Evolutionary conservation across 2,888 invertebrate species (phyloP), one percentile per base, ranked within the genome.

Genomic region (Campaea margaritaria): DNA sequence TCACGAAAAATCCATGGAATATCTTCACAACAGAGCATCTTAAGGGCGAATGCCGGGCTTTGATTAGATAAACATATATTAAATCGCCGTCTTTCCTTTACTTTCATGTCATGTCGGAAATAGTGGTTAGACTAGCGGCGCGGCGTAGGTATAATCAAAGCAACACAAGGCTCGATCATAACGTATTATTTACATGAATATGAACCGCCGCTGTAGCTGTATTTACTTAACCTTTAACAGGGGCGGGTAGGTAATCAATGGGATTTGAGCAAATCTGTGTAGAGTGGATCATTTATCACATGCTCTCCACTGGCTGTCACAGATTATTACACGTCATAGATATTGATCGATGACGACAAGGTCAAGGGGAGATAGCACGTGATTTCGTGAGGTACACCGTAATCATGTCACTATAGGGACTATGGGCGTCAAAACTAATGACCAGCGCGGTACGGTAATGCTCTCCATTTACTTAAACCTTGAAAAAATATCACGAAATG

Each of bases 331-430:
- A 63, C 64, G 83, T 86, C 82, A 87, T 69, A 67, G 67, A 75
- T 85, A 89, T 89, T 81, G 89, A 91, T 83, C 83, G 77, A 81
- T 83, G 76, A 79, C 74, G 74, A 71, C 84, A 90, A 88, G 89
- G 91, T 84, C 82, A 86, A 83, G 79, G 78, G 81, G 75, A 78
- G 78, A 76, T 68, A 78, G 69, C 67, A 75, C 63, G 70, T 78
- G 69, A 75, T 71, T 73, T 73, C 75, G 68, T 64, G 68, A 74
- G n/a, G 74, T 76, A 70, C 68, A 69, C 69, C 64, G 72, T 74
- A 31, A 73, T 74, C 71, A 75, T 71, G 73, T 67, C 69, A 66
- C 67, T 61, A 64, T 14, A 8, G 28, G 49, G 4, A 38, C 67
- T 70, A 31, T 61, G 66, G 72, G 66, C 69, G 74, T 65, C 73